These are phyloP conservation scores for Pemphredon lugubris DNA, from an alignment of 2,888 invertebrate species.

Conservation along the genomic window DNA sequence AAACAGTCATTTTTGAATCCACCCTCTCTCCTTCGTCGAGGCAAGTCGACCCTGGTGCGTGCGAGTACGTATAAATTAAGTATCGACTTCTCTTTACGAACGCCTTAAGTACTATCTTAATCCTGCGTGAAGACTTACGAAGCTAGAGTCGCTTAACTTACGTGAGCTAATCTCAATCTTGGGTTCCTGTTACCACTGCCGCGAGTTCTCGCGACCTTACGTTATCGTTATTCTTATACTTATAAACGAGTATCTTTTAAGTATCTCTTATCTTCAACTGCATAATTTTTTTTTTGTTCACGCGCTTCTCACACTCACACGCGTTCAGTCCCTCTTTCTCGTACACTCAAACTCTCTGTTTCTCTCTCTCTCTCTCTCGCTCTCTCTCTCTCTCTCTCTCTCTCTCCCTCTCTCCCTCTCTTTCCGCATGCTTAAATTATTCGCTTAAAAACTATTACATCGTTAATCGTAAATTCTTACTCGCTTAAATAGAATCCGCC, in stretches of 20 bases:
- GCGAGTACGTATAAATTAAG: conserved; percentile 60
- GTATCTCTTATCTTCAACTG: conserved; percentile 18
- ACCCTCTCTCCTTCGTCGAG: not conserved
- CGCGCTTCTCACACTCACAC: not conserved
- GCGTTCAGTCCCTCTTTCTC: not conserved
- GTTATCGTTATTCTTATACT: conserved; percentile 12
- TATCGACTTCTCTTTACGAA: conserved; percentile 49
- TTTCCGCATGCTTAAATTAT: conserved; percentile 6
- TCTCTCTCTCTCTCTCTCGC: too few relatives aligned
- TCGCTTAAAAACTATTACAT: conserved; percentile 26
- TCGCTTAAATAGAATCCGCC: conserved; percentile 31
- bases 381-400: too few relatives aligned
- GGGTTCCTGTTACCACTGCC: conserved; percentile 40
- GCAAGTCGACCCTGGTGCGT: conserved; percentile 33
- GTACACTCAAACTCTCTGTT: too few relatives aligned
- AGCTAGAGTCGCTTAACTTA: conserved; percentile 50
- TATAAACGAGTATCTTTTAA: conserved; percentile 28
- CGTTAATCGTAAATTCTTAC: conserved; percentile 13
- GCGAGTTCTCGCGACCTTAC: conserved; percentile 2
- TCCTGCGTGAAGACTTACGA: conserved; percentile 52
- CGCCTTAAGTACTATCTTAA: conserved; percentile 51
- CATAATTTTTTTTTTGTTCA: too few relatives aligned
- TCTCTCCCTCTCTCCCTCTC: conserved; percentile 7
- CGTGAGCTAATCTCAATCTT: conserved; percentile 68
- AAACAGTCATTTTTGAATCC: not conserved